Base-by-base conservation (phyloP, 2,797 vertebrate genomes). In the Chaenodraco wilsoni region DNA sequence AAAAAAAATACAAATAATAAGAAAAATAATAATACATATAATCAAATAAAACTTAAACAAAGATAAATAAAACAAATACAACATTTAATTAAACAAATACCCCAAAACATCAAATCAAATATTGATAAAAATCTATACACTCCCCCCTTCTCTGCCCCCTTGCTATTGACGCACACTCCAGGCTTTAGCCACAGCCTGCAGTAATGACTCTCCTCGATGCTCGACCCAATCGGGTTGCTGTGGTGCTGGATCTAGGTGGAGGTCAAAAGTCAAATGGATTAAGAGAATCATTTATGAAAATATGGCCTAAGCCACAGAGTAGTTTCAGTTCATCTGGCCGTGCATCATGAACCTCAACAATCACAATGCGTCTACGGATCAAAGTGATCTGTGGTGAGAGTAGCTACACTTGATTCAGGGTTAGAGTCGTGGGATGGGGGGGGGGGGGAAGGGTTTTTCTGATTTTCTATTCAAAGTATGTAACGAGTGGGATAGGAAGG, bases 201-300 rank as follows among this genome's bases (percentile, higher is more conserved):
- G 12, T 16, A 21, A 69, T 61, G 64, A 33, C 11, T 66, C 31
- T 51, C 21, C 59, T 78, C 62, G 15, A 9, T 45, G 17, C 16
- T 15, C 1, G 0, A 12, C 72, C 64, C 63, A 54, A 46, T 60
- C 11, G 3, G n/a, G 63, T 69, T 19, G 41, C 33, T 3, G 44
- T 40, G 50, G 23, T 13, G 45, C 66, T 64, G 27, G 74, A 84
- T 83, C 72, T 76, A 59, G 80, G 79, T 65, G 71, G 52, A 58
- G 78, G 83, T 85, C 45, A 65, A 69, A 74, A n/a, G 82, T 86
- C 73, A 65, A 69, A 68, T 0, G 16, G 83, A 84, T 87, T 87
- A 85, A 87, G 51, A 51, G 79, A 78, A 80, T 78, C 63, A 55
- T 81, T 83, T 84, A 65, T 86, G 65, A 69, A 82, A 84, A 87